A percentile compares a stretch with the other conserved stretches of the same genome.
phyloP scores from a whole-genome alignment of 2,113 vertebrate genomes.

The Elephantulus edwardii region DNA sequence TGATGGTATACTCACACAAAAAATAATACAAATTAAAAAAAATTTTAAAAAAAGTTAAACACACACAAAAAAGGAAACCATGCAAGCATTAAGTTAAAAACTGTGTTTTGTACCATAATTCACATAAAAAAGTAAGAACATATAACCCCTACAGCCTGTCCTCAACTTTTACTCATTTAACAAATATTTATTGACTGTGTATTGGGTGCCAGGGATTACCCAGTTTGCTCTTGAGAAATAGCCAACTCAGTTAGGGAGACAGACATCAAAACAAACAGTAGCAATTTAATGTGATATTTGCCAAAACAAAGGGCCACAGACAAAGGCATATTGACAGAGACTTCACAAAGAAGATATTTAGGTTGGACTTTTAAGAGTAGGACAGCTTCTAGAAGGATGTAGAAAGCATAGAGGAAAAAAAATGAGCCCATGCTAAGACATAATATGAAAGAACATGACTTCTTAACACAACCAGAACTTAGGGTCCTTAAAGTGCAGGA shows the following conservation, averaged over 20 bases:
- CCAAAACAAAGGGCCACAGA: slow-evolving; percentile 18
- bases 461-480: neutral
- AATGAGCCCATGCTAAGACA: too few species aligned
- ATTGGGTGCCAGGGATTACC: neutral
- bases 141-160: neutral
- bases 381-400: neutral
- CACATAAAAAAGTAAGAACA: neutral
- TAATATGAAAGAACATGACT: neutral
- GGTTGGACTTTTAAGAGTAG: neutral
- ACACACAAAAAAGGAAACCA: neutral
- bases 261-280: slow-evolving; percentile 24
- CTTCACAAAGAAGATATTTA: neutral
- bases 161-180: neutral
- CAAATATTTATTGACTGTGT: slow-evolving; percentile 43
- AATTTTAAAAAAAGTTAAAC: slow-evolving; percentile 27
- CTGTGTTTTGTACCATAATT: neutral
- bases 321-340: neutral
- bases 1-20: too few species aligned
- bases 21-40: too few species aligned
- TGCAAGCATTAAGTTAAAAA: neutral
- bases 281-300: neutral
- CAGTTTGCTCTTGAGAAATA: slow-evolving; percentile 44
- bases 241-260: neutral
- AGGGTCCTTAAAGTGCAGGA: neutral
- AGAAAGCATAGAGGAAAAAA: neutral